Base-by-base conservation (phyloP, 1,140 invertebrate species). In the Bactericera cockerelli region DNA sequence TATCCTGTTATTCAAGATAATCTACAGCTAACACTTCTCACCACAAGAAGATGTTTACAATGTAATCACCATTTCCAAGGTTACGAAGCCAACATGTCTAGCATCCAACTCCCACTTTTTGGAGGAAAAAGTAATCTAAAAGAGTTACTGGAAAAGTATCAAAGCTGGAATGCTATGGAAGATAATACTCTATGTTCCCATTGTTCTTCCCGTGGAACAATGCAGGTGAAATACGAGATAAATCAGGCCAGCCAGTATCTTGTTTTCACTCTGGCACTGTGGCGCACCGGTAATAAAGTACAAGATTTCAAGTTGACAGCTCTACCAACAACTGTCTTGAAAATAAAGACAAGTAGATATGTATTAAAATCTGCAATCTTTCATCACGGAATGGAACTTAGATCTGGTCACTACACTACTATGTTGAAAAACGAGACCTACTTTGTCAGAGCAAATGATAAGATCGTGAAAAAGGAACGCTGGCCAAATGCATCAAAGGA, bases 401-500 rank as follows among this genome's bases (percentile, higher is more conserved):
- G 8, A 16, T 49, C 42, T n/a, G 42, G 42, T n/a, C 42, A 49
- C 42, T 49, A 49, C 42, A 49, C 42, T 4, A 16, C 42, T 19
- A 49, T 49, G 22, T 49, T 49, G 42, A 49, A 49, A 49, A n/a
- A 16, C n/a, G 42, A n/a, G 8, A 8, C 42, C 19, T 3, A n/a
- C 4, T 49, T 10, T n/a, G 19, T 49, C 42, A 4, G 42, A 6
- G 22, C 42, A 6, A 49, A 49, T n/a, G 42, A 49, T 16, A 49
- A 49, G 3, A n/a, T 22, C n/a, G 42, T 49, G n/a, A 49, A 22
- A n/a, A 49, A 49, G 19, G 42, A 49, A 49, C 42, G 42, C 6
- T 49, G 42, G 42, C 42, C 42, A 4, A 49, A 49, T 49, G 42
- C 4, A 6, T 49, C 42, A 6, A 56, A 25, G 55, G 55, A 55